Evolutionary conservation across 1,140 invertebrate species (phyloP).

Genomic region (Bombus consobrinus): DNA sequence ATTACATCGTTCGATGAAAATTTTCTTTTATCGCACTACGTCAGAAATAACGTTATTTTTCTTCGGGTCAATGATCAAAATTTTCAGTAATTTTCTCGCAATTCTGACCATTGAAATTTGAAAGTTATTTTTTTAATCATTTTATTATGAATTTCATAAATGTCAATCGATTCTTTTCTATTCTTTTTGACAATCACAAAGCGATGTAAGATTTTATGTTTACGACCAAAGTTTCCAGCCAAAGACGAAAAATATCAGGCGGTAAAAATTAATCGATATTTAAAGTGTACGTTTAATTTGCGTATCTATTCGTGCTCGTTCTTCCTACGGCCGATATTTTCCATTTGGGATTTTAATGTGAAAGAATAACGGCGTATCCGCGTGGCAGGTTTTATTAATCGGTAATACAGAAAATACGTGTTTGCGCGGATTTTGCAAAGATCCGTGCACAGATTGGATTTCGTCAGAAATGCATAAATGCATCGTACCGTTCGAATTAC

Average conservation of each 20-base stretch:
- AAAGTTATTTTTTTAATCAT: too few species aligned
- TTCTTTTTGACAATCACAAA: too few species aligned
- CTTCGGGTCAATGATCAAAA: too few species aligned
- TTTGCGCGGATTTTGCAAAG: conserved; percentile 20
- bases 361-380: neutral
- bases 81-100: too few species aligned
- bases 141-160: too few species aligned
- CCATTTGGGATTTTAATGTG: neutral
- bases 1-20: too few species aligned
- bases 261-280: neutral
- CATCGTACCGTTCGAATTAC: conserved; percentile 6
- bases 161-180: too few species aligned
- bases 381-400: conserved; percentile 3
- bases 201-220: neutral
- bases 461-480: conserved; percentile 19
- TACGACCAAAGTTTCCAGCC: rapidly evolving
- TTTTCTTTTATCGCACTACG: too few species aligned
- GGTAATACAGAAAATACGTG: conserved; percentile 7
- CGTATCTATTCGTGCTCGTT: neutral
- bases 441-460: conserved; percentile 27
- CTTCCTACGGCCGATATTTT: neutral
- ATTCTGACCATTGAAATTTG: too few species aligned
- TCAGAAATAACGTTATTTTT: too few species aligned
- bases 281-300: neutral
- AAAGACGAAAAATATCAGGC: too few species aligned